phyloP scores from a whole-genome alignment of 2,888 invertebrate species.

The Ryuthela nishihirai region DNA sequence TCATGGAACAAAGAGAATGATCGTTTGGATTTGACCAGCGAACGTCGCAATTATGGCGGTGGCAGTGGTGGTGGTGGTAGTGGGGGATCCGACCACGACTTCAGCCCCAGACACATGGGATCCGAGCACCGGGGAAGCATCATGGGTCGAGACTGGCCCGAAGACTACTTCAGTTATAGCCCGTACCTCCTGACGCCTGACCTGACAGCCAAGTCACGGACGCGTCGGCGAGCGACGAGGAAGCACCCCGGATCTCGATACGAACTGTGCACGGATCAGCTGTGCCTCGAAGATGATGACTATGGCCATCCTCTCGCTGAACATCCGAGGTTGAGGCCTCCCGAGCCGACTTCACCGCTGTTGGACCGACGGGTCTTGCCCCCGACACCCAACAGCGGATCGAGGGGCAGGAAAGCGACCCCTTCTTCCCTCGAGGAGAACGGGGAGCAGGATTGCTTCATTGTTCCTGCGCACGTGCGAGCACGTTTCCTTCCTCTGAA shows the following conservation, averaged over 20 bases:
- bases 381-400: constrained; percentile 12
- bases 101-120: constrained; percentile 9
- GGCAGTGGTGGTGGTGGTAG: constrained; percentile 6
- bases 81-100: no score
- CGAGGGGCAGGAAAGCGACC: background rate
- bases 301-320: constrained; percentile 18
- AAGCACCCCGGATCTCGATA: constrained; percentile 10
- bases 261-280: constrained; percentile 9
- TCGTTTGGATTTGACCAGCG: constrained; percentile 10
- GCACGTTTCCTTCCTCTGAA: constrained; percentile 31
- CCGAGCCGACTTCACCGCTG: constrained; percentile 24
- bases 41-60: constrained; percentile 1
- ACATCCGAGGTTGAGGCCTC: constrained; percentile 23
- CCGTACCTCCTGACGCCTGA: constrained; percentile 34
- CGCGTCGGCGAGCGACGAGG: constrained; percentile 6
- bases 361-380: constrained; percentile 22
- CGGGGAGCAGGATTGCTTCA: constrained; percentile 32
- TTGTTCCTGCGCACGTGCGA: constrained; percentile 29
- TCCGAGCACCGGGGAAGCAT: constrained; percentile 24
- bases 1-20: constrained; percentile 30
- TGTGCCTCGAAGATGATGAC: constrained; percentile 23
- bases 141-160: constrained; percentile 30
- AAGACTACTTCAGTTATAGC: constrained; percentile 34
- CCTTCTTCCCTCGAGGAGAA: constrained; percentile 11
- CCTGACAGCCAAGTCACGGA: constrained; percentile 16